phyloP scores from a whole-genome alignment of 2,888 invertebrate species.

The Synanthedon tipuliformis region DNA sequence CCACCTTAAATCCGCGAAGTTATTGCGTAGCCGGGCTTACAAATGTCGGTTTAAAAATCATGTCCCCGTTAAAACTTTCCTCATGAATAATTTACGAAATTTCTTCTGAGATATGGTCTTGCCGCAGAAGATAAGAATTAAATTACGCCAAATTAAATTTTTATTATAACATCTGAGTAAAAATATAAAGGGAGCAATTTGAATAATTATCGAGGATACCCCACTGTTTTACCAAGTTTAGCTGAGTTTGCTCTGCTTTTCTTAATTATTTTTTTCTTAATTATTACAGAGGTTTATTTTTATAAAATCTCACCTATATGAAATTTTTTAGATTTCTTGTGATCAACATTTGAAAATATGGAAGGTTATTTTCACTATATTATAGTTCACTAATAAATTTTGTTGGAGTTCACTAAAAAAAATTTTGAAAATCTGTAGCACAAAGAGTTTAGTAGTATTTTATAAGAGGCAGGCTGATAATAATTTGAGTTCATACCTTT shows the following conservation, averaged over 20 bases:
- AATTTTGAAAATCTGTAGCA: not conserved
- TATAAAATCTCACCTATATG: too few species aligned
- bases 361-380: too few species aligned
- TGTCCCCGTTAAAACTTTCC: slow-evolving; percentile 65
- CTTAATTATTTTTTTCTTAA: not conserved
- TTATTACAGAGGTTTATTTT: not conserved
- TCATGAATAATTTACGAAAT: slow-evolving; percentile 69
- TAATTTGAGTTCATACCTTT: slow-evolving; percentile 54
- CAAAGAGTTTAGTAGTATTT: not conserved
- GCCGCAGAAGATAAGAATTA: slow-evolving; percentile 62
- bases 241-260: slow-evolving; percentile 26
- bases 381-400: too few species aligned
- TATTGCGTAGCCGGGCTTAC: slow-evolving; percentile 49
- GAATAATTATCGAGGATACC: slow-evolving; percentile 48
- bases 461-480: slow-evolving; percentile 40
- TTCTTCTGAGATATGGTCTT: slow-evolving; percentile 64
- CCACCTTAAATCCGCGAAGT: slow-evolving; percentile 26
- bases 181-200: slow-evolving; percentile 55
- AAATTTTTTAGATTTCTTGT: too few species aligned
- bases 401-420: too few species aligned
- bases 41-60: slow-evolving; percentile 67
- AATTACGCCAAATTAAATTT: slow-evolving; percentile 61
- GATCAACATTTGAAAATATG: too few species aligned
- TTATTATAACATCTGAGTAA: slow-evolving; percentile 55
- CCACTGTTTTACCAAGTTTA: slow-evolving; percentile 18